Conservation (phyloP, 2,113 vertebrate genomes). For the Odobenus rosmarus region DNA sequence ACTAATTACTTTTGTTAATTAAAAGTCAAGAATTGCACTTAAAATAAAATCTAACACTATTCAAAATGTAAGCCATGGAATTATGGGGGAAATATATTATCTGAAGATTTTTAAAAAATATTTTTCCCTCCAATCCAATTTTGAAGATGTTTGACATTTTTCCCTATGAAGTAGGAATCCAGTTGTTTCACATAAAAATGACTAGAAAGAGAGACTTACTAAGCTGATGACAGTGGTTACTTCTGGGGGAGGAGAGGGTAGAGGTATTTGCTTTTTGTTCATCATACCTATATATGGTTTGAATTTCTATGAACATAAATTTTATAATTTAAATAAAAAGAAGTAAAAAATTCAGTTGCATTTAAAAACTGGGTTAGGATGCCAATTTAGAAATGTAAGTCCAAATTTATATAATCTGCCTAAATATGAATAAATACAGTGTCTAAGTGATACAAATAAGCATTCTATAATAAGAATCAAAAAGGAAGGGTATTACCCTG, state of each 20-base stretch:
- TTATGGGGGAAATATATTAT: background rate
- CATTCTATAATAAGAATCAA: background rate
- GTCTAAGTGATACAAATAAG: background rate
- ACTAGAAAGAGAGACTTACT: background rate
- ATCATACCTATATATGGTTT: background rate
- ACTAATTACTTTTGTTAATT: background rate
- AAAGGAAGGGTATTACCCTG: background rate
- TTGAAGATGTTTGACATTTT: background rate
- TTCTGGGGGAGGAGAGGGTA: background rate
- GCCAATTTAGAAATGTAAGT: background rate
- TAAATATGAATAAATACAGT: background rate
- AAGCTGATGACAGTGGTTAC: background rate
- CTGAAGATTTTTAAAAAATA: background rate
- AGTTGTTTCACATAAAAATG: background rate
- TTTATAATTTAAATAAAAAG: conserved; percentile 24
- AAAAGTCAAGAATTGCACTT: background rate
- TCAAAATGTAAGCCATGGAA: background rate
- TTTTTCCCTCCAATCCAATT: background rate
- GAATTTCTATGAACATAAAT: conserved; percentile 23
- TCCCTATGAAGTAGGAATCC: background rate
- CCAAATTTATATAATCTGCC: background rate
- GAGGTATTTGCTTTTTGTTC: background rate
- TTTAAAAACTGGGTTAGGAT: conserved; percentile 10
- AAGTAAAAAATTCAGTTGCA: background rate
- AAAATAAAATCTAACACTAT: background rate